Conservation (phyloP, 2,797 vertebrate species). For the Xiphophorus birchmanni region DNA sequence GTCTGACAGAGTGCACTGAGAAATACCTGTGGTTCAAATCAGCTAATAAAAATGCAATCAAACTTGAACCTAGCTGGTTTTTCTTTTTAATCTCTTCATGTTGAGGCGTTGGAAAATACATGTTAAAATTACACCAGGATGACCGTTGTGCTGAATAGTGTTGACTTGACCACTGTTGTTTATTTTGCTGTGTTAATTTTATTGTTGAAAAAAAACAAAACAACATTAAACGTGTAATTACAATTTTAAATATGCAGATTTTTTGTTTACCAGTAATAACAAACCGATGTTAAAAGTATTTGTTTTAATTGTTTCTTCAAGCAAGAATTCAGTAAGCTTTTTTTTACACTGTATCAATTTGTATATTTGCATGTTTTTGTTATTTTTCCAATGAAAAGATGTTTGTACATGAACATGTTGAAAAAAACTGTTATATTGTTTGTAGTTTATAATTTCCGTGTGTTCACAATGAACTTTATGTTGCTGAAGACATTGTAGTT, state of each 20-base stretch:
- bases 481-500: neutral
- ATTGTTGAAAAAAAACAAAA: neutral
- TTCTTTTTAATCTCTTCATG: conserved; percentile 60
- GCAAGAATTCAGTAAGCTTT: neutral
- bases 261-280: neutral
- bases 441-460: neutral
- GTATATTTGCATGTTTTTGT: too few species aligned
- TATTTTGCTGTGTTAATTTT: conserved; percentile 1
- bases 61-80: conserved; percentile 57
- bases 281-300: neutral
- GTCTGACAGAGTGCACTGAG: conserved; percentile 41
- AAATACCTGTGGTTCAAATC: conserved; percentile 61
- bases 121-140: conserved; percentile 23
- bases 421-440: too few species aligned
- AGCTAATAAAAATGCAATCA: conserved; percentile 55
- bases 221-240: neutral
- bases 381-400: neutral
- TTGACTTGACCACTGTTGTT: neutral
- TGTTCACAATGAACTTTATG: neutral
- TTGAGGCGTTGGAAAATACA: conserved; percentile 42
- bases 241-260: neutral
- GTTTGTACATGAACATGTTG: neutral
- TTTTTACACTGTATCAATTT: neutral
- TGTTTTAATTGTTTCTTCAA: neutral
- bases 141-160: conserved; percentile 30